Evolutionary conservation across 1,140 invertebrate genomes (phyloP), one percentile per base, ranked within the genome.

Genomic region (Diplogasteroides magnus): DNA sequence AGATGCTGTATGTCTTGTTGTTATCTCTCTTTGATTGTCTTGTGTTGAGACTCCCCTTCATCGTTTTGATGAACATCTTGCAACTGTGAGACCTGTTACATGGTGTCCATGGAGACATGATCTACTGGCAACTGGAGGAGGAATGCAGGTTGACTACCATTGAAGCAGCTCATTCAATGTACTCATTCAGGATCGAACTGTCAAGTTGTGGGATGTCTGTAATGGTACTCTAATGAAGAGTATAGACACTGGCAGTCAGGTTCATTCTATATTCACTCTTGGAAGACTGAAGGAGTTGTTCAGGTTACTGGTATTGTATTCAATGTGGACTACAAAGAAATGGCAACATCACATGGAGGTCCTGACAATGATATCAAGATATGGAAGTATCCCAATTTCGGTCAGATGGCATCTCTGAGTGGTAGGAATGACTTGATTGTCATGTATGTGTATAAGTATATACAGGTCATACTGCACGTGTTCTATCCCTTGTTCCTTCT

Each of bases 161-260:
- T n/a, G n/a, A n/a, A n/a, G n/a, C n/a, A n/a, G n/a, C n/a, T n/a
- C n/a, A n/a, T n/a, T n/a, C n/a, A n/a, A n/a, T n/a, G n/a, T n/a
- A n/a, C n/a, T n/a, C 19, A 19, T 48, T 48, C 37, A 48, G 23
- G 70, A 72, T 32, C 57, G 59, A 63, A 72, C 70, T 0, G 56
- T 72, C 13, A 67, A 67, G 26, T 25, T 63, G 27, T 72, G 70
- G 70, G 61, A 68, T 31, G 59, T 72, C 19, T 29, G 67, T n/a
- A 27, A 55, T 27, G 66, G 66, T 11, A 56, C 65, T 2, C 13
- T 59, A 15, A 67, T 64, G 25, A 68, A 68, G 57, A 55, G 31
- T 0, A 32, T 68, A 19, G 31, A 48, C 11, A 68, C 59, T 28
- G 59, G 58, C 26, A 26, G n/a, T 19, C 48, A 27, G n/a, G 66